Evolutionary conservation across 2,797 vertebrate genomes (phyloP), one percentile per base, ranked within the genome.

Genomic region (Mormyrus proboscirostris): DNA sequence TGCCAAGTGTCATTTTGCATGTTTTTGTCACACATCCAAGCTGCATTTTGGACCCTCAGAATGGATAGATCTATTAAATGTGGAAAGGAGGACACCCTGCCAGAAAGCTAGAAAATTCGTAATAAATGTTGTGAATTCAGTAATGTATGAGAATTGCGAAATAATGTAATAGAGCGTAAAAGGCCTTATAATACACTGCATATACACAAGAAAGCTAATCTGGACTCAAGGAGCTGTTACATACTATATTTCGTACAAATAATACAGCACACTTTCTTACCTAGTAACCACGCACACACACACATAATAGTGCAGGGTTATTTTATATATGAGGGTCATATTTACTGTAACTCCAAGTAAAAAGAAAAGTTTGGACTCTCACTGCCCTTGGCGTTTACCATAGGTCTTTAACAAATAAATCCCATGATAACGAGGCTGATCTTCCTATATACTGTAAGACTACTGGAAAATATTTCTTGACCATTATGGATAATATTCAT

Each of bases 1-100:
- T 84, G 82, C 47, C 44, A 79, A 79, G 73, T 69, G 41, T 82
- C 41, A 82, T 47, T 47, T 82, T 22, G 44, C 82, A 84, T 84
- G 44, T 49, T 84, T 84, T 84, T 84, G 82, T 84, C n/a, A 84
- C 44, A 10, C 82, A 22, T n/a, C 44, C 82, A 84, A 50, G n/a
- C 41, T 50, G 44, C 82, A 84, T 84, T 41, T 44, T 84, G 9
- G 82, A 50, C 41, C 44, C 47, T 84, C n/a, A 8, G n/a, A 84
- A 84, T 84, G 47, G 47, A 50, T 44, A 44, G 73, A 19, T 79
- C 44, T 44, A 44, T 79, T 79, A 79, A 79, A 79, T 79, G 38
- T 33, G 65, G 29, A 69, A 69, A 9, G 55, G 14, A 69, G 29
- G 12, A 33, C 4, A 33, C 41, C 16, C 41, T 47, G 41, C n/a